Evolutionary conservation across 2,888 invertebrate genomes (phyloP), one percentile per base, ranked within the genome.

Genomic region (Chrysodeixis includens): DNA sequence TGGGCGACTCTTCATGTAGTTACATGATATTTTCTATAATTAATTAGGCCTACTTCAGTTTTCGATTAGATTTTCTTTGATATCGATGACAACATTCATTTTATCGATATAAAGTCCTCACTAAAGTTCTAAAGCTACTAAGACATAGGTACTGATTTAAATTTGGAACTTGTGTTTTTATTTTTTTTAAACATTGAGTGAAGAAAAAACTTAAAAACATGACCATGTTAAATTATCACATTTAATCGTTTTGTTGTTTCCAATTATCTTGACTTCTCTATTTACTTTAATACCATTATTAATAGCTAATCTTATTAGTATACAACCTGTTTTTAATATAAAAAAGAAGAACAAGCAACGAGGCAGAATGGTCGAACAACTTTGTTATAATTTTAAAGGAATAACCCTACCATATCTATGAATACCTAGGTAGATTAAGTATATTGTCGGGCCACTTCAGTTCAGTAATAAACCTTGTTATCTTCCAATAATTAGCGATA

Each of bases 401-500:
- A 78, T 76, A 64, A 70, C 68, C 74, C 80, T 56, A 1, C 40
- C 59, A 62, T 80, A 82, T 74, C 72, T 74, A 79, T 76, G 77
- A 73, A 79, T 71, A 76, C 74, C 69, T 73, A 68, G 74, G 66
- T 78, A 80, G 79, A 82, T 81, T 83, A 84, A 78, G 74, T 84
- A 88, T 87, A 88, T 87, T 90, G 89, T 90, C 83, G 86, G 87
- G 83, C 86, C 89, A 92, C 91, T 92, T 83, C 83, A 89, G 79
- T 80, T 83, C 85, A 84, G 90, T 91, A 89, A 93, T 91, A 93
- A 91, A 90, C 83, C 86, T 76, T 84, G 91, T 91, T 94, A 94
- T 94, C 94, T 90, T 77, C 86, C 86, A 92, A 92, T 95, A 94
- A 95, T 95, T 95, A 95, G 88, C 88, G 94, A 93, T 94, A 93